phyloP scores from a whole-genome alignment of 1,140 invertebrate species.

The Hyposmocoma kahamanoa region DNA sequence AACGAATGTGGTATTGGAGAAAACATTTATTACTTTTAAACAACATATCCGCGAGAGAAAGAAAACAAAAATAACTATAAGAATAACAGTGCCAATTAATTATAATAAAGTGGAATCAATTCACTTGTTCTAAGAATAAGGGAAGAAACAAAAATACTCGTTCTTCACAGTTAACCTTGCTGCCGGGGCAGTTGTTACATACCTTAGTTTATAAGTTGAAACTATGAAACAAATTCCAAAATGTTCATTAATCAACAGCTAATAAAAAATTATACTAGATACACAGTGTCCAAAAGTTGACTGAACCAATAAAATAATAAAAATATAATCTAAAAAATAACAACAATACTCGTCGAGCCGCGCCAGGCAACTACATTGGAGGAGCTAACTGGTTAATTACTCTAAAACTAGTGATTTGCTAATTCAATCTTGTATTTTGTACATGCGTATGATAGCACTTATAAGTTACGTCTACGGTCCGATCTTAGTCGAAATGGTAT shows the following conservation, averaged over 20 bases:
- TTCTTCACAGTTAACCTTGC: neutral
- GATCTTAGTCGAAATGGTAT: slow-evolving; percentile 52
- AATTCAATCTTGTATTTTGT: slow-evolving; percentile 61
- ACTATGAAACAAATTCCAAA: slow-evolving; percentile 23
- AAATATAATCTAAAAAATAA: slow-evolving; percentile 65
- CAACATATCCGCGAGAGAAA: slow-evolving; percentile 54
- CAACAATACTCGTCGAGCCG: slow-evolving; percentile 44
- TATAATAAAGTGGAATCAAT: slow-evolving; percentile 30
- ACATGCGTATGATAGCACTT: slow-evolving; percentile 62
- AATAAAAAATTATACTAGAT: slow-evolving; percentile 45
- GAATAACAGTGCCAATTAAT: slow-evolving; percentile 66
- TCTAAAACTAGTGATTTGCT: slow-evolving; percentile 54
- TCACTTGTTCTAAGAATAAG: slow-evolving; percentile 10
- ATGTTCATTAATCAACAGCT: slow-evolving; percentile 27
- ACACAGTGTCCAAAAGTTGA: slow-evolving; percentile 43
- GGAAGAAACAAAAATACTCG: slow-evolving; percentile 9
- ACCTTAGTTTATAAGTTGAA: neutral
- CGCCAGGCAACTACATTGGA: slow-evolving; percentile 35
- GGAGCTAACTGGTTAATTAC: slow-evolving; percentile 29
- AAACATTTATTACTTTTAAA: slow-evolving; percentile 60
- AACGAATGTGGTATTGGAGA: slow-evolving; percentile 52
- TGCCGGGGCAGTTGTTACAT: no score
- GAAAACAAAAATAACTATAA: slow-evolving; percentile 54
- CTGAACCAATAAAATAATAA: slow-evolving; percentile 54
- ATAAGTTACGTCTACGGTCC: slow-evolving; percentile 43